These are phyloP conservation scores for Orthosia incerta DNA, from an alignment of 2,888 invertebrate species.

Conservation along the genomic window DNA sequence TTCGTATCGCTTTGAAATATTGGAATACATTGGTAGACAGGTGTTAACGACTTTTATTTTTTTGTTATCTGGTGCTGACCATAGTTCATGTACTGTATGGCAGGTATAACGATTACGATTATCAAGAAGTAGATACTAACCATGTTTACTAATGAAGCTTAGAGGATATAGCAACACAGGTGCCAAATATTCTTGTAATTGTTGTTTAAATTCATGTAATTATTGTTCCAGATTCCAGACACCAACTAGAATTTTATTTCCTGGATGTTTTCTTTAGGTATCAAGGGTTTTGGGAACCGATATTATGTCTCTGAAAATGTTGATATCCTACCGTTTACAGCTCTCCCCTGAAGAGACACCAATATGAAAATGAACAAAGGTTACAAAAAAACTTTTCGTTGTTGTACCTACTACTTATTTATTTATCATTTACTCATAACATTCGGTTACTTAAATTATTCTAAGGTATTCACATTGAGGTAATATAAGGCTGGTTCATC, in stretches of 20 bases:
- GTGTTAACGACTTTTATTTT: too few relatives aligned
- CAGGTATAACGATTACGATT: slow-evolving; percentile 6
- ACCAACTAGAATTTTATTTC: not conserved
- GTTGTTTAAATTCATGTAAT: too few relatives aligned
- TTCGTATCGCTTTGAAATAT: too few relatives aligned
- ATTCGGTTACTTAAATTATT: slow-evolving; percentile 24
- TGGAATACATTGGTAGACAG: too few relatives aligned
- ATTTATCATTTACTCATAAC: slow-evolving; percentile 9
- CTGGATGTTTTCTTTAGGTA: not conserved
- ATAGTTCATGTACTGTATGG: not conserved
- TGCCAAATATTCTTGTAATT: not conserved
- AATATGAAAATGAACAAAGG: too few relatives aligned
- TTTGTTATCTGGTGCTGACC: too few relatives aligned
- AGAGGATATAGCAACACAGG: not conserved
- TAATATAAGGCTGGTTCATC: slow-evolving; percentile 89
- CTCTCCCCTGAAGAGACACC: not conserved
- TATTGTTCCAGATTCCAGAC: not conserved
- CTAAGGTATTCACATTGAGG: slow-evolving; percentile 75
- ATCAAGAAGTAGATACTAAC: not conserved
- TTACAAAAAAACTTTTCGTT: slow-evolving; percentile 11
- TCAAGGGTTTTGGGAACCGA: not conserved
- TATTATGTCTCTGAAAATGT: not conserved
- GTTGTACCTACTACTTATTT: slow-evolving; percentile 11
- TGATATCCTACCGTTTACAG: not conserved
- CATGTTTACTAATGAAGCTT: not conserved